Base-by-base conservation (phyloP, 2,113 vertebrate genomes). In the Myocastor coypus region DNA sequence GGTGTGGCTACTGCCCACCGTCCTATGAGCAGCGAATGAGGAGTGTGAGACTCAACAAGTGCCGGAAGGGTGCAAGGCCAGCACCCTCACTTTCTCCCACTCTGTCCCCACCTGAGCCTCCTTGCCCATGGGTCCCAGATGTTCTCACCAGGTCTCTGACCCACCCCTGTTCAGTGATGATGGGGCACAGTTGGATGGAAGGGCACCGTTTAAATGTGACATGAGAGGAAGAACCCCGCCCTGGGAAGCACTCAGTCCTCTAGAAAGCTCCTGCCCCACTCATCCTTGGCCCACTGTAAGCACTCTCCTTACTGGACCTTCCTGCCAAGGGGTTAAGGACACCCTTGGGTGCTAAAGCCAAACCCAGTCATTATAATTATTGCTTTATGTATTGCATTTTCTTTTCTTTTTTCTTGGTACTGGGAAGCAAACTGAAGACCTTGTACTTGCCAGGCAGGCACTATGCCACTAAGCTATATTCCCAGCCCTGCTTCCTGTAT, bases 301-400 rank as follows among this genome's bases (percentile, higher is more conserved):
- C 17, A 37, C 17, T 50, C 46, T 85, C 55, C 34, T 91, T 13
- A 22, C 30, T 81, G 46, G 12, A 16, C 20, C 40, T 88, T 91
- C 46, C 88, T 90, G 19, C 30, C 30, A 22, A 50, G 75, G 91
- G 73, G 12, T 5, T 20, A 42, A 57, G 61, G 55, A 78, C 46
- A 78, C 46, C 64, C 30, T 59, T 81, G 88, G 73, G 40, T 83
- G 34, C 42, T 83, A 46, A 87, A 92, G 90, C 2, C 9, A 87
- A 92, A 92, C 0, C 9, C 46, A 92, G 22, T 94, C 55, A 64
- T 17, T 71, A 10, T 86, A 92, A 94, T 91, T 91, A 91, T 68
- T 71, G 24, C 40, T 13, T 84, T 28, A 34, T 28, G 0, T 52
- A 22, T 78, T 92, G 30, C 32, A 3, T 57, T 4, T 57, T 17